Percentiles rank a stretch among this genome's conserved stretches.
Evolutionary conservation across 2,113 vertebrate genomes (phyloP).

Genomic region (Empidonax alnorum): DNA sequence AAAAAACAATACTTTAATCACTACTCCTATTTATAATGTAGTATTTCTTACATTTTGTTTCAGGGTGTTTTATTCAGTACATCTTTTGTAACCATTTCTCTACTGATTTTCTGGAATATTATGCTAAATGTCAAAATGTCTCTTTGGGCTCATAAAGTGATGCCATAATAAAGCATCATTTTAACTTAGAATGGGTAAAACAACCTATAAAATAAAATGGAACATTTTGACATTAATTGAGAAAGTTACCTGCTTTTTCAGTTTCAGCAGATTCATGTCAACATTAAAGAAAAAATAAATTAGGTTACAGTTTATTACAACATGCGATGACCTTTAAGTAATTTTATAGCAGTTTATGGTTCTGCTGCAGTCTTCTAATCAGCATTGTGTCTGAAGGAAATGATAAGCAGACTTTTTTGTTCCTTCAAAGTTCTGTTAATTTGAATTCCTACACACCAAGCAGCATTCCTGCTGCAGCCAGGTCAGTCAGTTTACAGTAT

Average conservation of each 20-base stretch:
- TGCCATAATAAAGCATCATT: constrained; percentile 72
- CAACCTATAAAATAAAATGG: constrained; percentile 80
- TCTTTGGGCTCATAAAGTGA: constrained; percentile 76
- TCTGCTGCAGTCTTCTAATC: constrained; percentile 67
- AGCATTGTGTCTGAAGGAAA: constrained; percentile 60
- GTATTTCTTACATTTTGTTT: constrained; percentile 71
- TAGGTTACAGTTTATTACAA: constrained; percentile 75
- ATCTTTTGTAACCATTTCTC: constrained; percentile 73
- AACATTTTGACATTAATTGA: constrained; percentile 78
- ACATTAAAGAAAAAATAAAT: constrained; percentile 74
- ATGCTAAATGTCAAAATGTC: constrained; percentile 82
- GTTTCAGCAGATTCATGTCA: constrained; percentile 73
- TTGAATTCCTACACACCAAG: constrained; percentile 19
- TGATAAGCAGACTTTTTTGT: constrained; percentile 39
- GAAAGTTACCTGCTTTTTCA: constrained; percentile 71
- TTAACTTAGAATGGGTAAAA: constrained; percentile 78
- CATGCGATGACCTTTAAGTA: constrained; percentile 78
- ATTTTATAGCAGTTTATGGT: constrained; percentile 63
- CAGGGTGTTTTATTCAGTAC: constrained; percentile 67
- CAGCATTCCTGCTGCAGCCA: neutral
- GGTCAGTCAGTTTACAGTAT: neutral
- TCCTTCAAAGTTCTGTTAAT: constrained; percentile 46
- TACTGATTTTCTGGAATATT: constrained; percentile 75
- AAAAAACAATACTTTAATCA: constrained; percentile 75
- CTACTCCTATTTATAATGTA: constrained; percentile 71